A percentile compares a stretch with the other conserved stretches of the same genome.
phyloP scores from a whole-genome alignment of 2,113 vertebrate species.

The Asarcornis scutulata region DNA sequence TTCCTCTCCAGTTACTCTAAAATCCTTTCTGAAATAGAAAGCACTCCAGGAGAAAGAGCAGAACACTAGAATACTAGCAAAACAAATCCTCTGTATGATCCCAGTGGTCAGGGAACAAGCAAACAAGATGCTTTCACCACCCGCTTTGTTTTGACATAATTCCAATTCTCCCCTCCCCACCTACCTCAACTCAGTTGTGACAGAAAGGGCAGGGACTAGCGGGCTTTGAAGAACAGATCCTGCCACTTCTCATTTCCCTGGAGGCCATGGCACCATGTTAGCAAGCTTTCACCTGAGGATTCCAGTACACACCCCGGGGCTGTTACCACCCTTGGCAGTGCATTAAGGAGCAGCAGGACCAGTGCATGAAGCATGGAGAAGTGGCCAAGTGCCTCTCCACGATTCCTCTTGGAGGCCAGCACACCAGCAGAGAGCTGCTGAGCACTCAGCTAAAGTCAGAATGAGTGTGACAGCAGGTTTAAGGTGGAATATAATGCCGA shows the following conservation, averaged over 20 bases:
- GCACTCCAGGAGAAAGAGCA: neutral
- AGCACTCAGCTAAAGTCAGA: neutral
- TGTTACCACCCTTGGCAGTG: neutral
- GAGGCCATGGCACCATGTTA: neutral
- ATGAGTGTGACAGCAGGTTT: neutral
- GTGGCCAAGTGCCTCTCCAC: neutral
- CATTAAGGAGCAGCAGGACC: neutral
- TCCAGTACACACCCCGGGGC: neutral
- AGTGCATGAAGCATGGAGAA: neutral
- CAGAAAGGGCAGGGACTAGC: neutral
- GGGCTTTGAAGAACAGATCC: neutral
- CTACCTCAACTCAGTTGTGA: neutral
- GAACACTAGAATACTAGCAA: no score
- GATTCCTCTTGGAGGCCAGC: fast-evolving
- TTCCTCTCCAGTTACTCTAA: neutral
- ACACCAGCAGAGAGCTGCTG: neutral
- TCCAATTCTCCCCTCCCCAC: neutral
- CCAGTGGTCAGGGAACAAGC: neutral
- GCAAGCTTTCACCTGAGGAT: neutral
- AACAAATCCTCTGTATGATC: neutral
- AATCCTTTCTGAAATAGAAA: neutral
- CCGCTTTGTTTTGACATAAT: neutral
- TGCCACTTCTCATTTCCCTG: neutral
- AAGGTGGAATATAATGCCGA: neutral
- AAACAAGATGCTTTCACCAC: neutral